Conservation (phyloP, 1,140 invertebrate genomes). For the Drosophila navojoa region DNA sequence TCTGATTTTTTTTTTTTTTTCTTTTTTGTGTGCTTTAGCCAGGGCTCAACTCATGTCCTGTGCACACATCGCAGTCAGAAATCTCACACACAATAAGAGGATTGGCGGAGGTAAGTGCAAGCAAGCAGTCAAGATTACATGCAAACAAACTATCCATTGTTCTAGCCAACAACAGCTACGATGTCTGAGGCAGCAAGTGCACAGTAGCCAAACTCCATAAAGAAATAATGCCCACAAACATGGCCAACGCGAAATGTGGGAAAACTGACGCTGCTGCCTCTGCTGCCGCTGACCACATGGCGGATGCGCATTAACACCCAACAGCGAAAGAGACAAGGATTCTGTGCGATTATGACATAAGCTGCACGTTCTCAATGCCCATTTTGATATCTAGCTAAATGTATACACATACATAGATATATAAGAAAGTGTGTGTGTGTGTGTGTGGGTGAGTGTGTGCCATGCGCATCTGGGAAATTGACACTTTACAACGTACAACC, state of each 20-base stretch:
- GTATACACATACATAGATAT: no score
- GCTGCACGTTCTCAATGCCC: slow-evolving; percentile 68
- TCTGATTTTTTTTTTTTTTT: not conserved
- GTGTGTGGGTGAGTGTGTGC: not conserved
- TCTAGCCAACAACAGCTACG: slow-evolving; percentile 40
- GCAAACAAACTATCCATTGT: slow-evolving; percentile 80
- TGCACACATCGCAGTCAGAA: slow-evolving; percentile 43
- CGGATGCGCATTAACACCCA: slow-evolving; percentile 68
- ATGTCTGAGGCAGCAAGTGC: slow-evolving; percentile 54
- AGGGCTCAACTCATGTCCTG: slow-evolving; percentile 57
- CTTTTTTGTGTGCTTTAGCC: not conserved
- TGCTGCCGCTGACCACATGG: slow-evolving; percentile 20
- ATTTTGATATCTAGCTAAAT: slow-evolving; percentile 45
- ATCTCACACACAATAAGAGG: slow-evolving; percentile 32
- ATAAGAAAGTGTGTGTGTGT: not conserved
- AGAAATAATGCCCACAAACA: slow-evolving; percentile 71
- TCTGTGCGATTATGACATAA: slow-evolving; percentile 73
- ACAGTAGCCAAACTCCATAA: slow-evolving; percentile 58
- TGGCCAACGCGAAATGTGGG: slow-evolving; percentile 62
- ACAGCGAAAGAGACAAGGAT: slow-evolving; percentile 29
- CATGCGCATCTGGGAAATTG: slow-evolving; percentile 71
- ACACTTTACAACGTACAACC: slow-evolving; percentile 74
- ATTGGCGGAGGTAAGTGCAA: slow-evolving; percentile 3
- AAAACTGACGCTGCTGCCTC: slow-evolving; percentile 30
- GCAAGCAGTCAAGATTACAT: slow-evolving; percentile 60